phyloP scores from a whole-genome alignment of 2,888 invertebrate genomes.

The Griposia aprilina region DNA sequence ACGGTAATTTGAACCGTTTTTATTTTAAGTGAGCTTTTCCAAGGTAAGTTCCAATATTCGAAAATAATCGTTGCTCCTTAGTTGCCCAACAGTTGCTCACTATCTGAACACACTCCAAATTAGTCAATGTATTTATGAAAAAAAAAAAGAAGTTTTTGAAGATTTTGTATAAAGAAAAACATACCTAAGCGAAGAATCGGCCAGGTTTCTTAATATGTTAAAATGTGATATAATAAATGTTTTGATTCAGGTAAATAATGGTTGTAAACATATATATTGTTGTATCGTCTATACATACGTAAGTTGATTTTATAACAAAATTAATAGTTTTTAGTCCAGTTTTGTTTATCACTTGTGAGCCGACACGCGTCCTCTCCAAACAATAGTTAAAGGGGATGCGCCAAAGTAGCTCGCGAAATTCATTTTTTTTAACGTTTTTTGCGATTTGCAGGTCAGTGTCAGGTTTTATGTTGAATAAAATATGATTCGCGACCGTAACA shows the following conservation, averaged over 20 bases:
- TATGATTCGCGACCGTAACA: too few species aligned
- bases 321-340: conserved; percentile 56
- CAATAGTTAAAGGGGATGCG: too few species aligned
- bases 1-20: conserved; percentile 12
- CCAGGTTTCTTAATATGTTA: conserved; percentile 77
- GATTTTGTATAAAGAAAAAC: conserved; percentile 67
- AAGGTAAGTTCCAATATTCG: not conserved
- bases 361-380: not conserved
- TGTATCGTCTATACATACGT: conserved; percentile 76
- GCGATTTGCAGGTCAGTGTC: too few species aligned
- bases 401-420: too few species aligned
- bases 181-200: conserved; percentile 69
- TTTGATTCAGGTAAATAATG: conserved; percentile 74
- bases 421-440: too few species aligned
- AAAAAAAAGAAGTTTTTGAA: conserved; percentile 47
- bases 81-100: conserved; percentile 33
- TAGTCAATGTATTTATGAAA: conserved; percentile 67
- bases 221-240: conserved; percentile 76
- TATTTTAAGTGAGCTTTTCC: not conserved
- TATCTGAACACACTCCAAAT: conserved; percentile 65
- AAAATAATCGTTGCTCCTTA: conserved; percentile 5
- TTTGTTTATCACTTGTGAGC: conserved; percentile 10
- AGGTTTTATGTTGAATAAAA: too few species aligned
- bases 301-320: conserved; percentile 66
- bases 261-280: conserved; percentile 75